A percentile compares a stretch with the other conserved stretches of the same genome.
These are phyloP conservation scores for Erebia aethiops DNA, from an alignment of 2,888 invertebrate species.

Conservation along the genomic window DNA sequence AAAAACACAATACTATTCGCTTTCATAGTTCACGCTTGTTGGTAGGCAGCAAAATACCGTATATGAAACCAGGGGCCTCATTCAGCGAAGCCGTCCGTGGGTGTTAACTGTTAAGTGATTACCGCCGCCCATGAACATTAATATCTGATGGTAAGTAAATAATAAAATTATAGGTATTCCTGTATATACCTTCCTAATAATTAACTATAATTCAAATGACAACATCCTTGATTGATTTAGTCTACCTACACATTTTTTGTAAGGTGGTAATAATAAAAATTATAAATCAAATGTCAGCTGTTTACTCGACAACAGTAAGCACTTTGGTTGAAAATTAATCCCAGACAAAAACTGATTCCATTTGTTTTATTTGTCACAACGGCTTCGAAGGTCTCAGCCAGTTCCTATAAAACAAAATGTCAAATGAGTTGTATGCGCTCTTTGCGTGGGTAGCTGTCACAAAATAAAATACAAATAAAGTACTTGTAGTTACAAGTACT, in stretches of 20 bases:
- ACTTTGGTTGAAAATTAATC: background rate
- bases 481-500: no score
- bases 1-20: no score
- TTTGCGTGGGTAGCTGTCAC: conserved; percentile 10
- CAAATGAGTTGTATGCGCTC: conserved; percentile 21
- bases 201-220: background rate
- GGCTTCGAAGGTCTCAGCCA: conserved; percentile 26
- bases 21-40: no score
- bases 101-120: no score
- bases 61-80: no score
- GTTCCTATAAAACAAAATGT: conserved; percentile 31
- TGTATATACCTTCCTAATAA: background rate
- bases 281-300: conserved; percentile 11
- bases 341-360: conserved; percentile 19
- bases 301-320: conserved; percentile 8
- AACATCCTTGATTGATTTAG: conserved; percentile 19
- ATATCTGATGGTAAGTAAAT: no score
- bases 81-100: no score
- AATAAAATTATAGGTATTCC: no score
- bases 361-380: conserved; percentile 27
- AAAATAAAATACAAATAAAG: background rate
- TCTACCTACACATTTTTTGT: conserved; percentile 13
- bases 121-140: no score
- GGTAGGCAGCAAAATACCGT: no score
- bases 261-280: conserved; percentile 3